Base-by-base conservation (phyloP, 2,888 invertebrate species). In the Leucozona laternaria region DNA sequence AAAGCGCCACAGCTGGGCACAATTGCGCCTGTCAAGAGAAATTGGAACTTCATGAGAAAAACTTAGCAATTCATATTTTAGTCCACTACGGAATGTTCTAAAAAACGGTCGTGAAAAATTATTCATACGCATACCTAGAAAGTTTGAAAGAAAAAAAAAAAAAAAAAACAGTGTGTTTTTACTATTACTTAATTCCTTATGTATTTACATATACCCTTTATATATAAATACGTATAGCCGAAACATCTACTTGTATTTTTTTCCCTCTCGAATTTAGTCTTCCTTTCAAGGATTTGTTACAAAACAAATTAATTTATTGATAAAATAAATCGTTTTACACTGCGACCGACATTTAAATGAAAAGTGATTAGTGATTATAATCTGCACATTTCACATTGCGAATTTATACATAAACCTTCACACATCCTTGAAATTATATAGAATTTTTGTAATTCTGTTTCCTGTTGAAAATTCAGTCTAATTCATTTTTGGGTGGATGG, bases 81-180 rank as follows among this genome's bases (percentile, higher is more conserved):
- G 91, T 92, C 91, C 91, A 90, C 90, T 91, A 90, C 91, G 90
- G 91, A 90, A 92, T 92, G 91, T 92, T 91, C 91, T 90, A 90
- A 90, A 89, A 90, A 89, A 90, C 91, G 92, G 92, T 91, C 91
- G 91, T 90, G 88, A 64, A 88, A 60, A 75, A 43, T 37, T 31
- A 66, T 57, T 55, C 53, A 60, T 57, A 76, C 73, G 71, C 75
- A 64, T 43, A n/a, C n/a, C n/a, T n/a, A 5, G 43, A 62, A 17
- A 20, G 13, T 72, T 70, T 68, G 13, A 68, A 28, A 15, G n/a
- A n/a, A 0, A 45, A 62, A 37, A 37, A 62, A 68, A 40, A 72
- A 72, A 68, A 70, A 55, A 64, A 20, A 64, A 64, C 45, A 64
- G 62, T 75, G 75, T 66, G 62, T 76, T 76, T 37, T 62, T 37